Evolutionary conservation across 1,140 invertebrate species (phyloP), one percentile per base, ranked within the genome.

Genomic region (Idris sp.): DNA sequence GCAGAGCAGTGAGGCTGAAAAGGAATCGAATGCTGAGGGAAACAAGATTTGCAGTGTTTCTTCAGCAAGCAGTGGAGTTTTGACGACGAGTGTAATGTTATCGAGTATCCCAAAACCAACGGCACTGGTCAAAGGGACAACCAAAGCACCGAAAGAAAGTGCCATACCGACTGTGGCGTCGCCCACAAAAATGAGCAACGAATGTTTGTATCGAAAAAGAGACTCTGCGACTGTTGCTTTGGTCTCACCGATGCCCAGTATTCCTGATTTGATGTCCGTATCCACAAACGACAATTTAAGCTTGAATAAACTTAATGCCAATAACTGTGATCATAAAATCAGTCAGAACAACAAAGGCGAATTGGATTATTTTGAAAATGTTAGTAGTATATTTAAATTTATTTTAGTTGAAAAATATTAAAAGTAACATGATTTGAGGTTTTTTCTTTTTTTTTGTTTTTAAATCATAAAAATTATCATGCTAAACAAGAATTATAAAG

Each of bases 71-170:
- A n/a, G n/a, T 14, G 6, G 43, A 14, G 38, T 44, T 44, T 25
- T 25, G 7, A 22, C n/a, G 2, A 7, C 22, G 22, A 25, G 11
- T 26, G 13, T n/a, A n/a, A n/a, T n/a, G n/a, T n/a, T n/a, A n/a
- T n/a, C 44, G 0, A 93, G 93, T 9, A 94, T 97, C 78, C 95
- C 95, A 1, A 97, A 97, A 86, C 95, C 95, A 2, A 96, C 94
- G 10, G 94, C 95, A 8, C 92, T 95, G 54, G 94, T 97, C 2
- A 97, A 96, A 89, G 95, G 95, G 72, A 95, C 93, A 1, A 91
- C 91, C 28, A 94, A 94, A 87, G 88, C 91, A 49, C 89, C 81
- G 62, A 84, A 88, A 36, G 84, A 86, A 25, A 81, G 73, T 10
- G 74, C 58, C 54, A 53, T 83, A 0, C 40, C 78, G 0, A 78